Evolutionary conservation across 2,888 invertebrate genomes (phyloP), one percentile per base, ranked within the genome.

Genomic region (Serrognathus titanus): DNA sequence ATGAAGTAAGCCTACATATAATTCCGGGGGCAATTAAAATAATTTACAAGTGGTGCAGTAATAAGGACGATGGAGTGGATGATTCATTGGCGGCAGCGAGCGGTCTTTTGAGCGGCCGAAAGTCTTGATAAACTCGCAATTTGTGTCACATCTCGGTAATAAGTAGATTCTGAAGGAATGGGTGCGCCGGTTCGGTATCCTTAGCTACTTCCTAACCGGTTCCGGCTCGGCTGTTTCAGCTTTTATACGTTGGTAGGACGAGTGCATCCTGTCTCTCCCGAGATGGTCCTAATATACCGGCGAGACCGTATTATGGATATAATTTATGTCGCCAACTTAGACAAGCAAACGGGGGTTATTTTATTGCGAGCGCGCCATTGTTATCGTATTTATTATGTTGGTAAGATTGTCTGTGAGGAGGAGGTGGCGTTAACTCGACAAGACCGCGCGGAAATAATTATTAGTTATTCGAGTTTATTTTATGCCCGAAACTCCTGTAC

Each of bases 381-480:
- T 53, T 48, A 31, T 36, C 48, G 38, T 53, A 53, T 53, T 53
- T 53, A 53, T 53, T 53, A 47, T 46, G 47, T 48, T 31, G 48
- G 48, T 53, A 40, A 53, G 39, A 48, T 53, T 38, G 40, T 47
- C 50, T 50, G 13, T 12, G 31, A n/a, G 37, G 48, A 48, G 37
- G 36, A 43, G 39, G 40, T 51, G 51, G 40, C 20, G 41, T 48
- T 48, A 53, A 24, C 37, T 52, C 58, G 43, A 43, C 43, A 43
- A 43, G 43, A 43, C 43, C 20, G 43, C 57, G 55, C 61, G 65
- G 65, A 65, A 64, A 64, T 65, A 64, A 65, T 65, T 65, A 65
- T 65, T 65, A 65, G 65, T 64, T 65, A 62, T 63, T 60, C 57
- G 65, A 65, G 62, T 64, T 64, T 63, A 43, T 43, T 43, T 20